These are phyloP conservation scores for Axea sp. DNA, from an alignment of 2,888 invertebrate species.

Conservation along the genomic window DNA sequence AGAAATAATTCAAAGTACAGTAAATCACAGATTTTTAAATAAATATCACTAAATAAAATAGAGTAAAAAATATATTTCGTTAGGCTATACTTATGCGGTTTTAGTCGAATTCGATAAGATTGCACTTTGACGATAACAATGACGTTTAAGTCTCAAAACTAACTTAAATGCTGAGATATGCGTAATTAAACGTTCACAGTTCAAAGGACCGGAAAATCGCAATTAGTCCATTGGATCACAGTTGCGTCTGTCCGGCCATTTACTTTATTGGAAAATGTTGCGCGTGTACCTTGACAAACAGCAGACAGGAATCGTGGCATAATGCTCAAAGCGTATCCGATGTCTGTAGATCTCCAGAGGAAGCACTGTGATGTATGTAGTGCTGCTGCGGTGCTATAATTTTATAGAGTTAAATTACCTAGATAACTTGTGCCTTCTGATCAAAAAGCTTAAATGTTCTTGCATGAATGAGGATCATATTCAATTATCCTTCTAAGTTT, in stretches of 20 bases:
- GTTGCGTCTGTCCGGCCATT: slow-evolving; percentile 34
- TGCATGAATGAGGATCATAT: slow-evolving; percentile 18
- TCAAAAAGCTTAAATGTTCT: slow-evolving; percentile 36
- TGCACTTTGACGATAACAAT: neutral
- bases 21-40: too few relatives aligned
- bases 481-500: slow-evolving; percentile 28
- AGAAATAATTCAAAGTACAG: too few relatives aligned
- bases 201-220: slow-evolving; percentile 57
- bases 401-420: slow-evolving; percentile 44
- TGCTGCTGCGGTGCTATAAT: slow-evolving; percentile 31
- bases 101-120: neutral
- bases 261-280: slow-evolving; percentile 49
- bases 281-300: slow-evolving; percentile 45
- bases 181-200: slow-evolving; percentile 46
- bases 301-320: slow-evolving; percentile 46
- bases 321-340: slow-evolving; percentile 54
- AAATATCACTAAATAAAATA: too few relatives aligned
- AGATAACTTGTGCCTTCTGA: slow-evolving; percentile 26
- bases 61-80: too few relatives aligned
- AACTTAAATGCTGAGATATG: slow-evolving; percentile 50
- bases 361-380: slow-evolving; percentile 30
- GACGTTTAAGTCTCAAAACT: slow-evolving; percentile 21
- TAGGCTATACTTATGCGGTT: too few relatives aligned
- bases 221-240: slow-evolving; percentile 50
- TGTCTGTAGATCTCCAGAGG: slow-evolving; percentile 44